phyloP scores from a whole-genome alignment of 2,888 invertebrate species.

The Phasia obesa region DNA sequence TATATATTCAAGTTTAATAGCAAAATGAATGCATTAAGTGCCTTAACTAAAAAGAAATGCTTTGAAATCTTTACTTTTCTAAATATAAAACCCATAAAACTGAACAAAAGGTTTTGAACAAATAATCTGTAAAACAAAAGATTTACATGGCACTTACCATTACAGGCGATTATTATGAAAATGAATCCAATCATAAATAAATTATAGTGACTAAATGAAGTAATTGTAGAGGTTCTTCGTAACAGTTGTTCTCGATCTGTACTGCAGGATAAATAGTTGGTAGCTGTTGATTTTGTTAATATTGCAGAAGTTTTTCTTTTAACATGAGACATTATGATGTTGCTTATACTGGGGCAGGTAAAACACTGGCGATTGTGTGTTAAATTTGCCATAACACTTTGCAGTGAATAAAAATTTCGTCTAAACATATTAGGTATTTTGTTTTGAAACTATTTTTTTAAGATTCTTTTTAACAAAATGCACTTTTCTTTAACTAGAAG shows the following conservation, averaged over 20 bases:
- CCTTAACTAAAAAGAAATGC: neutral
- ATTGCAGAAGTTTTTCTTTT: constrained; percentile 59
- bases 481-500: too few species aligned
- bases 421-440: constrained; percentile 45
- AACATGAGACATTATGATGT: constrained; percentile 53
- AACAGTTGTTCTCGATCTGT: constrained; percentile 19
- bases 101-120: constrained; percentile 1
- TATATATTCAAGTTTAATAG: too few species aligned
- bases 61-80: neutral
- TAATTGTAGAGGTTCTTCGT: neutral
- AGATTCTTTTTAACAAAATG: neutral
- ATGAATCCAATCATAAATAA: constrained; percentile 59
- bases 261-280: constrained; percentile 22
- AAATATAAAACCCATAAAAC: neutral
- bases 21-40: too few species aligned
- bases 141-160: constrained; percentile 60
- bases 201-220: constrained; percentile 50
- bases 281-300: constrained; percentile 5
- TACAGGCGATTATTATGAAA: constrained; percentile 58
- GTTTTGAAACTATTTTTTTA: neutral
- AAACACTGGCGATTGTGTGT: constrained; percentile 43
- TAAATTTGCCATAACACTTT: constrained; percentile 23
- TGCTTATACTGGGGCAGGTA: constrained; percentile 46
- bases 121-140: neutral
- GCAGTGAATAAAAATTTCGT: constrained; percentile 23